These are phyloP conservation scores for Melinaea menophilus DNA, from an alignment of 2,888 invertebrate species.

Conservation along the genomic window DNA sequence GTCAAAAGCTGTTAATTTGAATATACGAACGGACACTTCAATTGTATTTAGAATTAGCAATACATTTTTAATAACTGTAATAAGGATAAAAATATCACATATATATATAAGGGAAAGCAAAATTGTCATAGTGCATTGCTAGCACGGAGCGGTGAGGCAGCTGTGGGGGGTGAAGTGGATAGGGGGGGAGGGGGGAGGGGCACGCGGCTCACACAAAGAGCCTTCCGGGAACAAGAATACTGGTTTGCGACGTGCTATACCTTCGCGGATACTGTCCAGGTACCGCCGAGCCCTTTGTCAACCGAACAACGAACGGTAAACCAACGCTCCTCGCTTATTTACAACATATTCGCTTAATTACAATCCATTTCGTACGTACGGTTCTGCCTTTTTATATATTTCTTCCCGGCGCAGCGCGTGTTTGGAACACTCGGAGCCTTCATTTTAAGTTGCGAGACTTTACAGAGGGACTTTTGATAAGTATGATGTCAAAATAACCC, in stretches of 20 bases:
- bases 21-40: no score
- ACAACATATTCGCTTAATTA: no score
- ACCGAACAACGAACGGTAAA: slow-evolving; percentile 54
- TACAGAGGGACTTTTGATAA: no score
- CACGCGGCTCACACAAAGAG: slow-evolving; percentile 67
- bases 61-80: not conserved
- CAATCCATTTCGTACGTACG: no score
- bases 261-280: slow-evolving; percentile 72
- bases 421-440: no score
- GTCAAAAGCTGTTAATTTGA: no score
- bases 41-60: no score
- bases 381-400: no score
- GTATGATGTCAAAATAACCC: no score
- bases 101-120: slow-evolving; percentile 37
- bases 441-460: no score
- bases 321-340: no score
- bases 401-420: no score
- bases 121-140: slow-evolving; percentile 37
- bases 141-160: slow-evolving; percentile 31
- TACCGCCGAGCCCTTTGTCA: slow-evolving; percentile 61
- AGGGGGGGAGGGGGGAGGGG: slow-evolving; percentile 40
- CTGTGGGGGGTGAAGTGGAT: slow-evolving; percentile 39
- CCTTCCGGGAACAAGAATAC: slow-evolving; percentile 77
- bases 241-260: slow-evolving; percentile 77
- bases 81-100: slow-evolving; percentile 9